phyloP scores from a whole-genome alignment of 2,113 vertebrate genomes.

The Ammodytes dubius region DNA sequence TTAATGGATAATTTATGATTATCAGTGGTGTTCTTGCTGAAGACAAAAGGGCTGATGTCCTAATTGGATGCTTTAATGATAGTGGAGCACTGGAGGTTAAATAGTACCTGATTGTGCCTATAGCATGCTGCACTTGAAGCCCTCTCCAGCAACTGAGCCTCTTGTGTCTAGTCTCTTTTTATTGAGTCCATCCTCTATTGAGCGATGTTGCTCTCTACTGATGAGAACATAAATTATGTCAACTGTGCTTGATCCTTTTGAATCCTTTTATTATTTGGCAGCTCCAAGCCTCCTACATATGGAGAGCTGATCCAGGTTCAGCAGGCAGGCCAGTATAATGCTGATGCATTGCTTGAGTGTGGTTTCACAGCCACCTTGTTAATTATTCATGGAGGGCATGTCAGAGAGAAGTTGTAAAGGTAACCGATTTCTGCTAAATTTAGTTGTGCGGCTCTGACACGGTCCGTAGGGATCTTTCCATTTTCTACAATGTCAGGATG shows the following conservation, averaged over 20 bases:
- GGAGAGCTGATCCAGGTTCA: slow-evolving; percentile 24
- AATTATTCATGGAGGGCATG: slow-evolving; percentile 76
- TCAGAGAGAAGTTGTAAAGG: slow-evolving; percentile 59
- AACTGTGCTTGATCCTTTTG: slow-evolving; percentile 21
- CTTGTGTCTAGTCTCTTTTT: slow-evolving; percentile 31
- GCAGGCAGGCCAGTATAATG: slow-evolving; percentile 30
- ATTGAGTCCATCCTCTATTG: slow-evolving; percentile 9
- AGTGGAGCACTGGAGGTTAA: slow-evolving; percentile 51
- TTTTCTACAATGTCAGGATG: slow-evolving; percentile 1
- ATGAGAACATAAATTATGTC: slow-evolving; percentile 25
- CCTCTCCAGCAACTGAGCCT: slow-evolving; percentile 25
- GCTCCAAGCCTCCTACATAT: slow-evolving; percentile 18
- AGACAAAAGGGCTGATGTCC: slow-evolving; percentile 15
- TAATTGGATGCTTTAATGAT: slow-evolving; percentile 48
- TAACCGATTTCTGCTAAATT: slow-evolving; percentile 68
- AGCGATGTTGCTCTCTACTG: slow-evolving; percentile 5
- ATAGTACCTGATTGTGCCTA: slow-evolving; percentile 12
- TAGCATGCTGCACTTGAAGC: slow-evolving; percentile 31
- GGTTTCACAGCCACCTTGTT: slow-evolving; percentile 65
- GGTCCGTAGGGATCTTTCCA: slow-evolving; percentile 6
- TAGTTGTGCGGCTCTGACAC: slow-evolving; percentile 26
- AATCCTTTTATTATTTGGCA: slow-evolving; percentile 12
- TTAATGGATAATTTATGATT: slow-evolving; percentile 49
- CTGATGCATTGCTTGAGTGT: slow-evolving; percentile 49
- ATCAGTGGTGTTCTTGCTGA: slow-evolving; percentile 44